phyloP scores from a whole-genome alignment of 2,888 invertebrate species.

The Dichetophora obliterata region DNA sequence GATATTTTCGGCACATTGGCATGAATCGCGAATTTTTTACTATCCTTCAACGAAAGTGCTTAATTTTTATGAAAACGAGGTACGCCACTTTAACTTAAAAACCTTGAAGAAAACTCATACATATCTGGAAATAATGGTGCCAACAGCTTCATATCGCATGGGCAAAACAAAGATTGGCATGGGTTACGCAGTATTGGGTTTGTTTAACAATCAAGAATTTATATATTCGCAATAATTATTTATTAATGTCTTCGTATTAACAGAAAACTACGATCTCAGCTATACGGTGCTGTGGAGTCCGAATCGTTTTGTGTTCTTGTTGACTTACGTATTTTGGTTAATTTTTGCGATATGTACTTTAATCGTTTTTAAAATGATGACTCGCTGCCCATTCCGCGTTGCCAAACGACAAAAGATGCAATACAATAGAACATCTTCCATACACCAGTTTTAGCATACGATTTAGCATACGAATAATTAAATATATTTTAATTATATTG shows the following conservation, averaged over 20 bases:
- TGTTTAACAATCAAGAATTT: slow-evolving; percentile 41
- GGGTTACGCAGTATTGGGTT: slow-evolving; percentile 85
- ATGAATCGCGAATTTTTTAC: slow-evolving; percentile 70
- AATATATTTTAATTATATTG: no score
- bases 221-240: not conserved
- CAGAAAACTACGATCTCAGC: slow-evolving; percentile 63
- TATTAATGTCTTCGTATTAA: slow-evolving; percentile 28
- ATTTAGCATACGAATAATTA: no score
- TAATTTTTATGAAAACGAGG: slow-evolving; percentile 63
- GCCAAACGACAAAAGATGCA: slow-evolving; percentile 62
- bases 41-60: slow-evolving; percentile 66
- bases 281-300: slow-evolving; percentile 68
- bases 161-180: slow-evolving; percentile 89
- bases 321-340: slow-evolving; percentile 63
- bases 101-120: slow-evolving; percentile 64
- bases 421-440: slow-evolving; percentile 59
- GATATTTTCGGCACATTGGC: slow-evolving; percentile 79
- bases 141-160: slow-evolving; percentile 97
- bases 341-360: slow-evolving; percentile 60
- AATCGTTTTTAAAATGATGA: slow-evolving; percentile 65
- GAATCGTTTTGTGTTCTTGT: slow-evolving; percentile 64
- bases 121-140: slow-evolving; percentile 86
- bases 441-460: slow-evolving; percentile 64
- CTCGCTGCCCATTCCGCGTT: slow-evolving; percentile 66
- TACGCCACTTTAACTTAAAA: slow-evolving; percentile 62